A percentile compares a stretch with the other conserved stretches of the same genome.
Evolutionary conservation across 2,888 invertebrate genomes (phyloP).

Genomic region (Clistopyga incitator): DNA sequence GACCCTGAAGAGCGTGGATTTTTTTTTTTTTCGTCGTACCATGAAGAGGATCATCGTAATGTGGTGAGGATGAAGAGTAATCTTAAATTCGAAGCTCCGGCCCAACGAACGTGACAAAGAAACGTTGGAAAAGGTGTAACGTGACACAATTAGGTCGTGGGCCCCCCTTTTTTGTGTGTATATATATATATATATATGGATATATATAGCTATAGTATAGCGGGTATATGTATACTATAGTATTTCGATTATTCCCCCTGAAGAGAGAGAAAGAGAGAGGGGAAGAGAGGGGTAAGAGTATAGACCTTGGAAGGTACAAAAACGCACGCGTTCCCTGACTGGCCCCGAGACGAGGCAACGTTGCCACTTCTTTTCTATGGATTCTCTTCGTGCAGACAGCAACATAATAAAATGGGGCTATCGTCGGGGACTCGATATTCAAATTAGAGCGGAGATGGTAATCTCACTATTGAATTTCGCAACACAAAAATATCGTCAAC

Average conservation of each 20-base stretch:
- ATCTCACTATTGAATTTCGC: no score
- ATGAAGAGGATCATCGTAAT: constrained; percentile 9
- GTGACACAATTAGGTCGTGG: constrained; percentile 79
- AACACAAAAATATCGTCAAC: no score
- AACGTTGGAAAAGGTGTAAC: constrained; percentile 68
- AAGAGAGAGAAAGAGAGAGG: constrained; percentile 42
- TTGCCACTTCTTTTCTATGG: constrained; percentile 54
- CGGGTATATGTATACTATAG: constrained; percentile 16
- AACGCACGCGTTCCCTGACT: constrained; percentile 72
- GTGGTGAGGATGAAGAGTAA: not conserved
- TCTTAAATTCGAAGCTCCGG: constrained; percentile 29
- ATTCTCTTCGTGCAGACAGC: constrained; percentile 16
- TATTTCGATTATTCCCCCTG: constrained; percentile 73
- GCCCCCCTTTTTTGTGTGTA: constrained; percentile 46
- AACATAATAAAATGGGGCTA: not conserved
- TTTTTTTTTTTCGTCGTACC: constrained; percentile 2
- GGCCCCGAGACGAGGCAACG: constrained; percentile 68
- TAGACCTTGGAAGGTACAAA: constrained; percentile 79
- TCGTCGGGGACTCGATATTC: not conserved
- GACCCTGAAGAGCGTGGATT: not conserved
- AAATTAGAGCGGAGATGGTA: not conserved
- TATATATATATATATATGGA: not conserved
- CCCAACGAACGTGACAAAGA: constrained; percentile 55
- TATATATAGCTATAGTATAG: not conserved
- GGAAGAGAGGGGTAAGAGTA: constrained; percentile 73